A percentile compares a stretch with the other conserved stretches of the same genome.
Evolutionary conservation across 64 coral and sea anemone genomes (phyloP).

Genomic region (Exaiptasia diaphana): DNA sequence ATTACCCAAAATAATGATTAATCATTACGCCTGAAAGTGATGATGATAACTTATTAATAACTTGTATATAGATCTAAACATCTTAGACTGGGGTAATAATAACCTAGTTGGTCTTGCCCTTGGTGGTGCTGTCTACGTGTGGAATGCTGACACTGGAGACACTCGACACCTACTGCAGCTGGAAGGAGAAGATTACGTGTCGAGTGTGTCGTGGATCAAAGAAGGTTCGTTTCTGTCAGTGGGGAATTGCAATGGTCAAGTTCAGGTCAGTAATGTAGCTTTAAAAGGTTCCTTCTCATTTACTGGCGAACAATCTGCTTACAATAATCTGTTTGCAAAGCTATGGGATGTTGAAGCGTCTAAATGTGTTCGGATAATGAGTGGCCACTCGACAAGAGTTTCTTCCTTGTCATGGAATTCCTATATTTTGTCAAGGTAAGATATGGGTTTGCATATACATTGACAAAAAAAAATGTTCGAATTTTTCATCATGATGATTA

Average conservation of each 20-base stretch:
- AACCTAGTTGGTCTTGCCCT: conserved; percentile 78
- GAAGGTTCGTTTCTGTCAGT: conserved; percentile 72
- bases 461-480: not conserved
- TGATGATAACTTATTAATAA: too few species aligned
- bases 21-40: too few species aligned
- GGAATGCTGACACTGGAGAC: conserved; percentile 59
- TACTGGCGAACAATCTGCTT: not conserved
- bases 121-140: conserved; percentile 64
- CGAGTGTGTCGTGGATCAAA: conserved; percentile 78
- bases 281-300: not conserved
- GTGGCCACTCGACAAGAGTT: conserved; percentile 58
- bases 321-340: not conserved
- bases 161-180: conserved; percentile 75
- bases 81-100: conserved; percentile 83
- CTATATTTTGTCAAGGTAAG: conserved; percentile 61
- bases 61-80: conserved; percentile 97
- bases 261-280: conserved; percentile 48
- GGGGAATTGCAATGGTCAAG: conserved; percentile 57
- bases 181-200: conserved; percentile 74
- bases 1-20: too few species aligned
- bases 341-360: conserved; percentile 1
- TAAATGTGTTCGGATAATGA: conserved; percentile 47
- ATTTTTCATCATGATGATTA: too few species aligned
- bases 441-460: not conserved
- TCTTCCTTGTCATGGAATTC: conserved; percentile 64